phyloP scores from a whole-genome alignment of 2,113 vertebrate genomes.

The Fulica atra region DNA sequence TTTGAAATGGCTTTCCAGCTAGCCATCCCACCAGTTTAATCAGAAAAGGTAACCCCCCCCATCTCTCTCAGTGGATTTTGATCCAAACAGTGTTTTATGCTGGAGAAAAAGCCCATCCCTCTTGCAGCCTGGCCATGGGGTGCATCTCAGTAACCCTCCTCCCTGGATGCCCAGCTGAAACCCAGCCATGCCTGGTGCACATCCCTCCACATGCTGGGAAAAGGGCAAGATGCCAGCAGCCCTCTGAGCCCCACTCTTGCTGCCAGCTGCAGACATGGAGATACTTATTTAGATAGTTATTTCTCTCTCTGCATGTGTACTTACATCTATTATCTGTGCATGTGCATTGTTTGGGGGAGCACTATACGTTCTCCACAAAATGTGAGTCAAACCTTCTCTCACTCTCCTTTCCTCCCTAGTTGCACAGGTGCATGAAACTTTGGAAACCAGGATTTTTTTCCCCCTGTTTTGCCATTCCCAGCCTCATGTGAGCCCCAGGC shows the following conservation, averaged over 20 bases:
- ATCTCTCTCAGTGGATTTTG: background rate
- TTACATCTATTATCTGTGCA: background rate
- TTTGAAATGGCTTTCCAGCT: background rate
- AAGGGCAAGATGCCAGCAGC: background rate
- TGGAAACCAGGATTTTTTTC: background rate
- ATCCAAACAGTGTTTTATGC: background rate
- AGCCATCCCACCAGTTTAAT: background rate
- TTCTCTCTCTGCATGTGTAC: background rate
- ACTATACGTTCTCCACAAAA: background rate
- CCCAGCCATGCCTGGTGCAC: background rate
- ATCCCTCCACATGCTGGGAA: background rate
- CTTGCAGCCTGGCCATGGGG: background rate
- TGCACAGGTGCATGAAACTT: background rate
- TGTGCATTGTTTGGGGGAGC: background rate
- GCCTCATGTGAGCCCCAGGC: background rate
- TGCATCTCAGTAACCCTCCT: background rate
- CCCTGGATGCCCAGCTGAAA: background rate
- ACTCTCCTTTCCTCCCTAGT: background rate
- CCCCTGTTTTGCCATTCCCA: background rate
- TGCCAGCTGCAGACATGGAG: background rate
- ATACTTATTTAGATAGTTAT: background rate
- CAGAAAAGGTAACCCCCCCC: background rate
- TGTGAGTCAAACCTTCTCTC: accelerated
- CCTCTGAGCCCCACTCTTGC: background rate
- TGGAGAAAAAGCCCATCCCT: background rate